Percentiles rank a stretch among this genome's conserved stretches.
Evolutionary conservation across 1,140 invertebrate species (phyloP).

Genomic region (Hypsibius dujardini): DNA sequence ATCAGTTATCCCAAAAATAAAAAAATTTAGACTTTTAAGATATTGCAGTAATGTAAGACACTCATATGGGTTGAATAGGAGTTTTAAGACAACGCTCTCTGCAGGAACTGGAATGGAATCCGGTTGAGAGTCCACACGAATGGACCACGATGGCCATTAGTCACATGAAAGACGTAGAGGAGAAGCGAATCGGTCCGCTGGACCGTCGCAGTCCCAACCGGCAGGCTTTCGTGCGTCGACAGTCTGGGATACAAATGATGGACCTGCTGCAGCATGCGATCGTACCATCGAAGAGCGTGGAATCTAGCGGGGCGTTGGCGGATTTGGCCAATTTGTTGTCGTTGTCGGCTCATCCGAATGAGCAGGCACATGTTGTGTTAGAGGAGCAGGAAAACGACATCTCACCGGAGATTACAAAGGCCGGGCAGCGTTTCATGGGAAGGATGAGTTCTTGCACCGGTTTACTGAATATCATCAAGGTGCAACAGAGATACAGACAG

Average conservation of each 20-base stretch:
- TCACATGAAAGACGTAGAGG: neutral
- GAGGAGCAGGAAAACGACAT: neutral
- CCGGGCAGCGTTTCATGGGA: neutral
- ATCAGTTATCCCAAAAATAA: too few relatives aligned
- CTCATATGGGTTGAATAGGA: too few relatives aligned
- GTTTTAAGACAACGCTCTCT: neutral
- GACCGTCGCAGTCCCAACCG: neutral
- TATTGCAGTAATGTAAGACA: too few relatives aligned
- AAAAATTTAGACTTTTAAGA: too few relatives aligned
- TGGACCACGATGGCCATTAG: neutral
- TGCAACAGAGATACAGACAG: too few relatives aligned
- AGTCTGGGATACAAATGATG: neutral
- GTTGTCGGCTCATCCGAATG: too few relatives aligned
- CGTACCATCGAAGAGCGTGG: too few relatives aligned
- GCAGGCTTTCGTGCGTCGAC: neutral
- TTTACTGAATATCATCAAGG: neutral
- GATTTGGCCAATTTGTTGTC: too few relatives aligned
- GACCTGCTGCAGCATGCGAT: neutral
- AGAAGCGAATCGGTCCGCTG: neutral
- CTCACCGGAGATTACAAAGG: neutral
- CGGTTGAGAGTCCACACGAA: neutral
- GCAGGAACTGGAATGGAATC: neutral
- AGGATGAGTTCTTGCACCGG: neutral
- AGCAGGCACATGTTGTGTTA: too few relatives aligned
- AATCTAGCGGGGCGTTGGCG: too few relatives aligned